phyloP scores from a whole-genome alignment of 2,113 vertebrate species.

The Pogonocichla stellata region DNA sequence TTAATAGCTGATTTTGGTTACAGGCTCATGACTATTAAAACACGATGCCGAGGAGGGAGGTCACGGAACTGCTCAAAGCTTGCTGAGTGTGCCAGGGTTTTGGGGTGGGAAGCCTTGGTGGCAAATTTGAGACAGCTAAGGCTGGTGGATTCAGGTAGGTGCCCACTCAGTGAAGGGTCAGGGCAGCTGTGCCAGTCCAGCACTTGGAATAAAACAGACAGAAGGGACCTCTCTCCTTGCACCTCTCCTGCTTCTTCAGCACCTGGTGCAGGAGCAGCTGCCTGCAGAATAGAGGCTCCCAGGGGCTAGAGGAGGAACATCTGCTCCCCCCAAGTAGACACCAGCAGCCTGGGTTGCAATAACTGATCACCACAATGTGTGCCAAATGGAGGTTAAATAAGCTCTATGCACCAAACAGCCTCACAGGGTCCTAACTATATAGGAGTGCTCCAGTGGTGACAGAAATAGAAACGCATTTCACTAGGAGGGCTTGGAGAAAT shows the following conservation, averaged over 20 bases:
- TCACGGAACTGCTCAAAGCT: background rate
- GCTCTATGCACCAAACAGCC: background rate
- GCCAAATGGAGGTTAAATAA: background rate
- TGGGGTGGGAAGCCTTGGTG: background rate
- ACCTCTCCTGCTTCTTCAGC: background rate
- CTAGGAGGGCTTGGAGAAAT: background rate
- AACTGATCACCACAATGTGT: background rate
- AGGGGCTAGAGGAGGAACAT: background rate
- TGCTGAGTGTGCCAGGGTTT: background rate
- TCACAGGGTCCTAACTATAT: background rate
- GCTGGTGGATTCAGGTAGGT: background rate
- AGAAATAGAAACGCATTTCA: background rate
- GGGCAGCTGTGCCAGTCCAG: background rate
- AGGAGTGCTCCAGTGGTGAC: background rate
- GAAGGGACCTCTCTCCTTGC: background rate
- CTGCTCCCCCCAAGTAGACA: background rate
- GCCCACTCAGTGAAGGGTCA: background rate
- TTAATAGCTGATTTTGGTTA: conserved; percentile 43
- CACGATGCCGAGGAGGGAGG: background rate
- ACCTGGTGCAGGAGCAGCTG: background rate
- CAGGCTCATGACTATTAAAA: conserved; percentile 15
- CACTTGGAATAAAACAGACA: background rate
- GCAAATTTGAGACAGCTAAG: background rate
- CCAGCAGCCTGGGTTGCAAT: background rate
- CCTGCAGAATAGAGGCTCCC: background rate